phyloP scores from a whole-genome alignment of 2,888 invertebrate species.

The Drosophila neotestacea region DNA sequence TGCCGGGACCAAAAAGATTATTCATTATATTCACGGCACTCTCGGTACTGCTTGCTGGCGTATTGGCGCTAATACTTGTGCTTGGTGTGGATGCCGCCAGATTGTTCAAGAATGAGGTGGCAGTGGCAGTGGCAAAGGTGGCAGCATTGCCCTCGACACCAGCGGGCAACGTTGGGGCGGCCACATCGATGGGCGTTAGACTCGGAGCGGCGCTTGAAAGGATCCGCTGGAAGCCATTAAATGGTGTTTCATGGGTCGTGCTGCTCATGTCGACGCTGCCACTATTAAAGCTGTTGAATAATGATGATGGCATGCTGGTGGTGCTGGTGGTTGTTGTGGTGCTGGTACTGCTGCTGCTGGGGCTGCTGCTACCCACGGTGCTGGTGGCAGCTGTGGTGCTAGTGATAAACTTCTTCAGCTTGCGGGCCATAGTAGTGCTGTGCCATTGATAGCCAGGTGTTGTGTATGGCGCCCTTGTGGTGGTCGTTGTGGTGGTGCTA shows the following conservation, averaged over 20 bases:
- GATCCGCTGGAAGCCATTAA: slow-evolving; percentile 72
- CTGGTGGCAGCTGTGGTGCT: slow-evolving; percentile 82
- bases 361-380: slow-evolving; percentile 74
- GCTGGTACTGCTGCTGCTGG: slow-evolving; percentile 42
- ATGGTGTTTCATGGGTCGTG: slow-evolving; percentile 80
- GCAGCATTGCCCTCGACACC: slow-evolving; percentile 46
- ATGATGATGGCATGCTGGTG: slow-evolving; percentile 39
- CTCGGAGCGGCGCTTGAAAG: slow-evolving; percentile 75
- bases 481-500: slow-evolving; percentile 71
- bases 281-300: slow-evolving; percentile 26
- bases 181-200: slow-evolving; percentile 56
- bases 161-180: slow-evolving; percentile 58
- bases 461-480: slow-evolving; percentile 79
- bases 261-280: slow-evolving; percentile 56
- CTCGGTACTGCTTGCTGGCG: slow-evolving; percentile 77
- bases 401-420: slow-evolving; percentile 85
- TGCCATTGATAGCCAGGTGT: slow-evolving; percentile 83
- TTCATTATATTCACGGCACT: slow-evolving; percentile 82
- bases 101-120: slow-evolving; percentile 75
- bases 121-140: slow-evolving; percentile 19
- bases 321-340: slow-evolving; percentile 32
- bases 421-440: slow-evolving; percentile 85
- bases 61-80: slow-evolving; percentile 39
- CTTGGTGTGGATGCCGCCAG: slow-evolving; percentile 78
- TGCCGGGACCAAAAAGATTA: slow-evolving; percentile 82